Conservation (phyloP, 2,797 vertebrate species). For the Sparus aurata region DNA sequence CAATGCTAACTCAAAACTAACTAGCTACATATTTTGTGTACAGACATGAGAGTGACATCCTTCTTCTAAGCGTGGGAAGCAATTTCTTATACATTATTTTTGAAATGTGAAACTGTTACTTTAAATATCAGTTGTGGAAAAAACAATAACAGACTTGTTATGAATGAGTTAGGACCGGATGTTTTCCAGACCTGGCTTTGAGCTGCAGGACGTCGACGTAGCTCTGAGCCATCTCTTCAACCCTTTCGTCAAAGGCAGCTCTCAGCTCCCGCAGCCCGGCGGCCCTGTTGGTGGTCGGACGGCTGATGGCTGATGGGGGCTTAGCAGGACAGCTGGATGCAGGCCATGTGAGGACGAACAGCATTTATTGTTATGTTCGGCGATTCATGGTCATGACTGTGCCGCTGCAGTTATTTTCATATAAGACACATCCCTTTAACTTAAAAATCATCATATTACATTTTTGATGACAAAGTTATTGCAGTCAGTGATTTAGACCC, state of each 20-base stretch:
- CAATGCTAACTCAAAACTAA: too few relatives aligned
- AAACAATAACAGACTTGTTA: not conserved
- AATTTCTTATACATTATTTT: too few relatives aligned
- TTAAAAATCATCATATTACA: not conserved
- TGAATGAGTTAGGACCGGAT: not conserved
- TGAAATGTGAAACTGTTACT: not conserved
- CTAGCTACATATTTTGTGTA: too few relatives aligned
- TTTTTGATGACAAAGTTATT: not conserved
- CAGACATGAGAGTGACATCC: too few relatives aligned
- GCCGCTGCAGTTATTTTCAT: too few relatives aligned
- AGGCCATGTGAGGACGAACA: slow-evolving; percentile 2
- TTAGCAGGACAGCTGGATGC: slow-evolving; percentile 56
- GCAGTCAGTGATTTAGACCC: not conserved
- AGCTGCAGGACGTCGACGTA: not conserved
- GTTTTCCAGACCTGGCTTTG: slow-evolving; percentile 14
- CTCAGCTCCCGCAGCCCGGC: slow-evolving; percentile 61
- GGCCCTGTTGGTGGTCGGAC: slow-evolving; percentile 59
- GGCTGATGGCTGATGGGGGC: slow-evolving; percentile 36
- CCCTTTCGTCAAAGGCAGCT: slow-evolving; percentile 75
- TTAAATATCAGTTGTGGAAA: not conserved
- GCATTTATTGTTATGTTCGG: not conserved
- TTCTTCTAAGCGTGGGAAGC: too few relatives aligned
- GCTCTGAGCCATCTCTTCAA: slow-evolving; percentile 44
- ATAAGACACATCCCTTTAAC: too few relatives aligned
- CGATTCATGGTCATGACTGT: not conserved